Evolutionary conservation across 2,113 vertebrate species (phyloP).

Genomic region (Syrmaticus mikado): DNA sequence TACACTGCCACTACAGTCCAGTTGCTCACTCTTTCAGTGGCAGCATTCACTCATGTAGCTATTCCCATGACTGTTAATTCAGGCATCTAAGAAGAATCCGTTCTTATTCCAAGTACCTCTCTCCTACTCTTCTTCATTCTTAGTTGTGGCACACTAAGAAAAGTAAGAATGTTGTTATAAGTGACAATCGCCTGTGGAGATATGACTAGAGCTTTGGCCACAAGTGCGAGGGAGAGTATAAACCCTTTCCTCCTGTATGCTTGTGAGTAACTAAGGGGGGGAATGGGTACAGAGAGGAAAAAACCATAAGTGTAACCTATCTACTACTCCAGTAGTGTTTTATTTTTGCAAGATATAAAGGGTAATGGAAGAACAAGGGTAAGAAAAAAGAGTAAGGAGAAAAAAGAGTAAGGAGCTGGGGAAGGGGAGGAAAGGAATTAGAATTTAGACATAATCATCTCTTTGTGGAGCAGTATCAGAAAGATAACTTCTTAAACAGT

Average conservation of each 20-base stretch:
- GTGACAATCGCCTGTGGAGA: background rate
- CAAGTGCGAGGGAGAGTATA: background rate
- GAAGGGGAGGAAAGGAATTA: background rate
- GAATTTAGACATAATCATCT: background rate
- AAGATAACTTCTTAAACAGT: background rate
- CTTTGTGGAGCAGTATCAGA: background rate
- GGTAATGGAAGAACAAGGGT: background rate
- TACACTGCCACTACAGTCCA: background rate
- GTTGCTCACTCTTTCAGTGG: background rate
- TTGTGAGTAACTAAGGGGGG: background rate
- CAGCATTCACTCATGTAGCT: background rate
- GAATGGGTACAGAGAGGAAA: background rate
- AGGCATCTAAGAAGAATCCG: background rate
- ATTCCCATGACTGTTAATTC: background rate
- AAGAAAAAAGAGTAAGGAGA: background rate
- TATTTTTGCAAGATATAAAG: background rate
- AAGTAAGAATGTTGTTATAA: background rate
- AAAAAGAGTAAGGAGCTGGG: background rate
- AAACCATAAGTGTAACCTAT: rapidly evolving
- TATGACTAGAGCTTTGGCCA: background rate
- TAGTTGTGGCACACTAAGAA: background rate
- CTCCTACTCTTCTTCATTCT: background rate
- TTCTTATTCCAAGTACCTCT: background rate
- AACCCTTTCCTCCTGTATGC: background rate
- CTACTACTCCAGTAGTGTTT: background rate